phyloP scores from a whole-genome alignment of 2,113 vertebrate genomes.

The Petroica traversi region DNA sequence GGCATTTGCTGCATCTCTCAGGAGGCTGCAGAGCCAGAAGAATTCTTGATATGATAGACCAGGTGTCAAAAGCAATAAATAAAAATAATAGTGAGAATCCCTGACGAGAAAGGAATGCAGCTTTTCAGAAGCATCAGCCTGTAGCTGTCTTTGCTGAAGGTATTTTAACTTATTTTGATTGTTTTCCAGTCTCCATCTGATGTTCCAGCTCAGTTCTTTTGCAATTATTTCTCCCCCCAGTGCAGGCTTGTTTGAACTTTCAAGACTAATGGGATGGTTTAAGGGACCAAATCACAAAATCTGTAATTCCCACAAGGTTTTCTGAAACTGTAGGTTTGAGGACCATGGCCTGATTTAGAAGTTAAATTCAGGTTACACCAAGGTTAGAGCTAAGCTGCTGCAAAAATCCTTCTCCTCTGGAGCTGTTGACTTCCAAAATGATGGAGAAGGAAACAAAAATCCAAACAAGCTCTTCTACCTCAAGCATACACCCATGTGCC shows the following conservation, averaged over 20 bases:
- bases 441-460: neutral
- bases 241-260: neutral
- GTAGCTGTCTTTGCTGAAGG: neutral
- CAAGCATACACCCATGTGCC: accelerated
- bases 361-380: neutral
- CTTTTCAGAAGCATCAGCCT: neutral
- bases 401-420: neutral
- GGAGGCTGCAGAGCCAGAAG: neutral
- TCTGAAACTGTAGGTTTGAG: neutral
- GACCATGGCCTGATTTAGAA: neutral
- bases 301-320: neutral
- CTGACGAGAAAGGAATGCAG: neutral
- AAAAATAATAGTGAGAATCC: slow-evolving; percentile 3
- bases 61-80: slow-evolving; percentile 49
- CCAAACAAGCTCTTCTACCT: neutral
- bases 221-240: neutral
- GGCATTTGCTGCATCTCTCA: slow-evolving; percentile 17
- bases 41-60: neutral
- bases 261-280: neutral
- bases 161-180: neutral
- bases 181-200: neutral
- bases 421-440: neutral
- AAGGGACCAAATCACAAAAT: neutral
- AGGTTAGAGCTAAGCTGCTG: neutral
- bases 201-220: neutral